phyloP scores from a whole-genome alignment of 2,888 invertebrate species.

The Drosophila recens region DNA sequence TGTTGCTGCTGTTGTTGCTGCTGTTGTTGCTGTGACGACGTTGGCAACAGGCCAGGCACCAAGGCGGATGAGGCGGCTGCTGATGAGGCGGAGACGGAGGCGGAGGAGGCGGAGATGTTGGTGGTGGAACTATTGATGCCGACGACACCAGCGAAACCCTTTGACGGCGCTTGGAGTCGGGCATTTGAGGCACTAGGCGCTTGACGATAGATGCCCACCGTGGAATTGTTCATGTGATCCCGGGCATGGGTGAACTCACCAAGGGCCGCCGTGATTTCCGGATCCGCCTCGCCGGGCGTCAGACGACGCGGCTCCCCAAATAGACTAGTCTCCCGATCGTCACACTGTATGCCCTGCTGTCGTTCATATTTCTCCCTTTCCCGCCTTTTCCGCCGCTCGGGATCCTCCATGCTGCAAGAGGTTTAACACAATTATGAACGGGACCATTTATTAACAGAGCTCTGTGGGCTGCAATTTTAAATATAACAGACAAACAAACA shows the following conservation, averaged over 20 bases:
- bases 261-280: slow-evolving; percentile 82
- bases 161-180: slow-evolving; percentile 60
- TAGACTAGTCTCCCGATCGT: slow-evolving; percentile 82
- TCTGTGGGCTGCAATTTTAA: not conserved
- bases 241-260: slow-evolving; percentile 83
- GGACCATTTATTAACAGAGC: not conserved
- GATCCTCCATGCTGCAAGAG: slow-evolving; percentile 84
- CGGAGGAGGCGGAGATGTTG: slow-evolving; percentile 47
- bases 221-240: slow-evolving; percentile 80
- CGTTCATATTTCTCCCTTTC: slow-evolving; percentile 85
- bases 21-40: slow-evolving; percentile 52
- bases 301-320: slow-evolving; percentile 84
- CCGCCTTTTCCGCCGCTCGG: slow-evolving; percentile 84
- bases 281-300: slow-evolving; percentile 83
- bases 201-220: slow-evolving; percentile 79
- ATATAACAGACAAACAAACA: slow-evolving; percentile 25
- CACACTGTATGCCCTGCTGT: slow-evolving; percentile 83
- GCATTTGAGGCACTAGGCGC: slow-evolving; percentile 61
- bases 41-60: slow-evolving; percentile 57
- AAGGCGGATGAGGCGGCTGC: slow-evolving; percentile 56
- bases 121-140: slow-evolving; percentile 41
- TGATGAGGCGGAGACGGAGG: slow-evolving; percentile 35
- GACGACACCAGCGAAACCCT: slow-evolving; percentile 33
- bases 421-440: not conserved
- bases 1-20: slow-evolving; percentile 69